These are phyloP conservation scores for Gouania willdenowi DNA, from an alignment of 2,797 vertebrate species.

Conservation along the genomic window DNA sequence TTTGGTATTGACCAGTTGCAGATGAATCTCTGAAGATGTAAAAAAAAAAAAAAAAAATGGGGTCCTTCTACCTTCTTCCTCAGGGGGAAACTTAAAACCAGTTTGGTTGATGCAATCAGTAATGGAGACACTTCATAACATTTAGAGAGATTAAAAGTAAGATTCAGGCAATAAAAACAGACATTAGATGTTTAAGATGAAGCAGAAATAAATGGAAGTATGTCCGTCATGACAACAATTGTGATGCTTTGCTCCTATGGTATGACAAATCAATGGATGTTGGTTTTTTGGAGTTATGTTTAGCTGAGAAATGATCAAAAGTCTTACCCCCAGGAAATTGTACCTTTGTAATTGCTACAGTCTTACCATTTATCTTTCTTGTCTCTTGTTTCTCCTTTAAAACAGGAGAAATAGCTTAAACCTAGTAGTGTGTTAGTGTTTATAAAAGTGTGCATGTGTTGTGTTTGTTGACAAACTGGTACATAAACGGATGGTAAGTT, in stretches of 20 bases:
- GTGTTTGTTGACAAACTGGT: constrained; percentile 32
- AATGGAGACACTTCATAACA: constrained; percentile 68
- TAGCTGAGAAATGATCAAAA: constrained; percentile 25
- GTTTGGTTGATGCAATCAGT: constrained; percentile 52
- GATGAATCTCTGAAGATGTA: constrained; percentile 55
- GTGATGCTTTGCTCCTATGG: constrained; percentile 24
- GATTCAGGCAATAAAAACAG: constrained; percentile 68
- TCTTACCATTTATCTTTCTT: constrained; percentile 30
- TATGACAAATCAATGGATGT: constrained; percentile 69
- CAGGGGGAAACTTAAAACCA: constrained; percentile 59
- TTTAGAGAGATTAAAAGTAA: constrained; percentile 51
- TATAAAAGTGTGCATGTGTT: constrained; percentile 24
- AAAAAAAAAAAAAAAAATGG: constrained; percentile 49
- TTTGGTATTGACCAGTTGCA: constrained; percentile 58
- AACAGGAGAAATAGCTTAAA: constrained; percentile 18
- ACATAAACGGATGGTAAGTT: constrained; percentile 63
- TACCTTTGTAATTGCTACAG: constrained; percentile 48
- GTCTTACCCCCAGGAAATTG: constrained; percentile 31
- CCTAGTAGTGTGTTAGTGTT: constrained; percentile 38
- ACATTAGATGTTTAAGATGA: constrained; percentile 59
- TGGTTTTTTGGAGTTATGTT: constrained; percentile 50
- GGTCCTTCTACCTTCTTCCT: constrained; percentile 51
- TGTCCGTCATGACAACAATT: constrained; percentile 16
- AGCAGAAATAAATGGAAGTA: constrained; percentile 26
- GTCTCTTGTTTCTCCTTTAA: constrained; percentile 13